phyloP scores from a whole-genome alignment of 2,888 invertebrate genomes.

The Nomada flava region DNA sequence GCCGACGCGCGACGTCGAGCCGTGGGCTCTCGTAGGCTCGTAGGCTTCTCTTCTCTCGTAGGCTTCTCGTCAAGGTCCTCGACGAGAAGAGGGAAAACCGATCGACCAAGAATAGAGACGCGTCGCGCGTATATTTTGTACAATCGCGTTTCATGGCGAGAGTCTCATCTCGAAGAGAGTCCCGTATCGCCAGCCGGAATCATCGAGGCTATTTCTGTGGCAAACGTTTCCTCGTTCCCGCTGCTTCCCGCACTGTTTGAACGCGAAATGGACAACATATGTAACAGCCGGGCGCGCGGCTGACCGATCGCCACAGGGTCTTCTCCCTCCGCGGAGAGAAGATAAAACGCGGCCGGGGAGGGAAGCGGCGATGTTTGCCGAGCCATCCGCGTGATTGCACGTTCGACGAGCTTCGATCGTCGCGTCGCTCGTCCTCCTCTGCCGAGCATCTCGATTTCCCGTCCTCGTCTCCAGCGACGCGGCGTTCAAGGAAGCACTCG shows the following conservation, averaged over 20 bases:
- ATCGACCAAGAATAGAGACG: too few relatives aligned
- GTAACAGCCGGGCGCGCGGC: constrained; percentile 79
- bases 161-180: background rate
- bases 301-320: constrained; percentile 78
- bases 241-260: constrained; percentile 79
- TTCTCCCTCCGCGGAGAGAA: constrained; percentile 45
- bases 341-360: constrained; percentile 52
- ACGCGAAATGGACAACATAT: constrained; percentile 83
- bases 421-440: constrained; percentile 21
- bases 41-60: too few relatives aligned
- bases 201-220: constrained; percentile 16
- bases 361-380: constrained; percentile 77
- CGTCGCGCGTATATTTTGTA: too few relatives aligned
- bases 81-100: too few relatives aligned
- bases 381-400: constrained; percentile 80
- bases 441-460: constrained; percentile 48
- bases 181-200: background rate
- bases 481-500: constrained; percentile 42
- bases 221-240: constrained; percentile 48
- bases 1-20: background rate
- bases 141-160: too few relatives aligned
- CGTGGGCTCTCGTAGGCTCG: background rate
- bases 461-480: constrained; percentile 16
- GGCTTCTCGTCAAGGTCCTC: constrained; percentile 2
- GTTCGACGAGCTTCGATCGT: constrained; percentile 77